These are phyloP conservation scores for Raillietiella orientalis DNA, from an alignment of 2,888 invertebrate species.

Conservation along the genomic window DNA sequence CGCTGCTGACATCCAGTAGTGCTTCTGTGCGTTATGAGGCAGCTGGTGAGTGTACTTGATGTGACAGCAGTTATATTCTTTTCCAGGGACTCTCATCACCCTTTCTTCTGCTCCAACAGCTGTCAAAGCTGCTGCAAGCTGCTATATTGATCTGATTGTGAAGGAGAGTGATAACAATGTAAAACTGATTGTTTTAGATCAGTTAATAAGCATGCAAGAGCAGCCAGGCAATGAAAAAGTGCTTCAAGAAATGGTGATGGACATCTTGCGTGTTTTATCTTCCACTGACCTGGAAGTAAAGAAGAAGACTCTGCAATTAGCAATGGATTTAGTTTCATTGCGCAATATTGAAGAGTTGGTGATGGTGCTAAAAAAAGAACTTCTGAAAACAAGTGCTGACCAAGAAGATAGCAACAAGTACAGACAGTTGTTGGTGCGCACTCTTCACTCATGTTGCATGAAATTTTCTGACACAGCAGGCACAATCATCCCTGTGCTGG, in stretches of 20 bases:
- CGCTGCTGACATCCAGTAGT: slow-evolving; percentile 70
- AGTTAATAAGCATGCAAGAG: slow-evolving; percentile 56
- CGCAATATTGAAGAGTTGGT: slow-evolving; percentile 89
- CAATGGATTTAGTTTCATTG: slow-evolving; percentile 62
- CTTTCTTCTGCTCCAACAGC: slow-evolving; percentile 92
- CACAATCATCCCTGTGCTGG: slow-evolving; percentile 68
- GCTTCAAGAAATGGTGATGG: slow-evolving; percentile 69
- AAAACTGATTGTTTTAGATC: slow-evolving; percentile 83
- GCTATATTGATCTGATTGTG: slow-evolving; percentile 94
- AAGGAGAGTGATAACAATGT: slow-evolving; percentile 99
- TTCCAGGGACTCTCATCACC: slow-evolving; percentile 89
- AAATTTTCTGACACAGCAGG: slow-evolving; percentile 85
- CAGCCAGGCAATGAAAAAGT: slow-evolving; percentile 53
- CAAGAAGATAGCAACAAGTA: slow-evolving; percentile 89
- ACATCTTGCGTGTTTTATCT: slow-evolving; percentile 67
- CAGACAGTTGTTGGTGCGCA: slow-evolving; percentile 71
- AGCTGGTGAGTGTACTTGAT: too few species aligned
- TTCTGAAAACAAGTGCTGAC: slow-evolving; percentile 38
- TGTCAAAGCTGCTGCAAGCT: slow-evolving; percentile 83
- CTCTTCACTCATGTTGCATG: slow-evolving; percentile 68
- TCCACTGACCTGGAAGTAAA: slow-evolving; percentile 83
- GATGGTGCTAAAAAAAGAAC: slow-evolving; percentile 62
- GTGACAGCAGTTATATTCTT: too few species aligned
- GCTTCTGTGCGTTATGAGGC: slow-evolving; percentile 96
- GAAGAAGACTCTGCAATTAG: slow-evolving; percentile 32